These are phyloP conservation scores for Myopa testacea DNA, from an alignment of 2,888 invertebrate species.

Conservation along the genomic window DNA sequence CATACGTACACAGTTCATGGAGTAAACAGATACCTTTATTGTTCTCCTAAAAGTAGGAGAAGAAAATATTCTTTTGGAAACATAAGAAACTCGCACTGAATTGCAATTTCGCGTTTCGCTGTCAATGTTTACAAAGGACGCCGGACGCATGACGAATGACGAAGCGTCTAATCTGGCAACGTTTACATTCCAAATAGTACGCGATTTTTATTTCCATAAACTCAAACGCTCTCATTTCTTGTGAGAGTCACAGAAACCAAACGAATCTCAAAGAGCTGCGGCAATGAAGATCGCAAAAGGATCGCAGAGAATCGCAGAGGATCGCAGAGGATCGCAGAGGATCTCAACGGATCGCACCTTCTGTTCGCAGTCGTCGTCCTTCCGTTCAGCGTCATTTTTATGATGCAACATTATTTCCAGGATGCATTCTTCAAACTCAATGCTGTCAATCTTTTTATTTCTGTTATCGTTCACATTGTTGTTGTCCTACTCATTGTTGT, in stretches of 20 bases:
- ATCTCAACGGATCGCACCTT: background rate
- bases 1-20: background rate
- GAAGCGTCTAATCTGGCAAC: background rate
- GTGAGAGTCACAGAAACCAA: too few species aligned
- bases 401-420: slow-evolving; percentile 18
- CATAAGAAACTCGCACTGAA: slow-evolving; percentile 5
- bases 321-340: background rate
- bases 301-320: too few species aligned
- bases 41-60: background rate
- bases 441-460: background rate
- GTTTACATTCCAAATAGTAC: background rate
- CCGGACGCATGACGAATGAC: background rate
- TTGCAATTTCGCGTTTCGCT: background rate
- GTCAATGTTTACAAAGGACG: slow-evolving; percentile 18
- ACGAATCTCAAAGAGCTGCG: too few species aligned
- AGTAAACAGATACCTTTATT: background rate
- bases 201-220: background rate
- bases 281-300: too few species aligned
- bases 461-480: background rate
- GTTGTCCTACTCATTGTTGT: background rate
- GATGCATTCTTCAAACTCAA: background rate
- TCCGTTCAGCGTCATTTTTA: slow-evolving; percentile 10
- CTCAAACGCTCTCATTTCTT: too few species aligned
- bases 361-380: background rate
- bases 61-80: background rate